These are phyloP conservation scores for Arctocebus calabarensis DNA, from an alignment of 2,797 vertebrate genomes.

Conservation along the genomic window DNA sequence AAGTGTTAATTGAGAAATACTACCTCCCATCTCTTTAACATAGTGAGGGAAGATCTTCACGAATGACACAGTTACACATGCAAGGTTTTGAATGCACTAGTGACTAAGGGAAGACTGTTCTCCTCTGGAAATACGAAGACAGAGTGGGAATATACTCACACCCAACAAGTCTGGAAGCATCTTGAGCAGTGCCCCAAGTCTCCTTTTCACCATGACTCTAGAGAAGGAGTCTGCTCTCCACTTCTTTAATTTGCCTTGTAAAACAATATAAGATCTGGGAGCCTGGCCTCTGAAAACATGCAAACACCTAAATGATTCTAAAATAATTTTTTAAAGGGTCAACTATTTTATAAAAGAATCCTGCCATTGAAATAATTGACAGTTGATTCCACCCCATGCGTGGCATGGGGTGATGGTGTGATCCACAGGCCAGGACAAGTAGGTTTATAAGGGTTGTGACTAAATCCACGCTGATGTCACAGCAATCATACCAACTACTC, in stretches of 20 bases:
- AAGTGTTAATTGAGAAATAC: slow-evolving; percentile 35
- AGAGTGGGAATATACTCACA: neutral
- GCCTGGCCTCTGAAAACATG: neutral
- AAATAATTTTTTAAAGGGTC: neutral
- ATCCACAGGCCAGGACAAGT: rapidly evolving
- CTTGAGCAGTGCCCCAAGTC: neutral
- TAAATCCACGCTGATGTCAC: neutral
- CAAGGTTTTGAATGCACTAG: neutral
- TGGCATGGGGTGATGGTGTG: neutral
- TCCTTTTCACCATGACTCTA: neutral
- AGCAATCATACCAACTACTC: neutral
- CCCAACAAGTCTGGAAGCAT: neutral
- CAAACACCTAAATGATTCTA: slow-evolving; percentile 32
- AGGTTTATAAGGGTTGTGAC: rapidly evolving
- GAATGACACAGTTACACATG: neutral
- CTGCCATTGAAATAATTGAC: neutral
- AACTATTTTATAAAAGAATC: neutral
- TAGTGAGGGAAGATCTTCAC: slow-evolving; percentile 24
- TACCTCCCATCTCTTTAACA: neutral
- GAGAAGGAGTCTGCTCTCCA: neutral
- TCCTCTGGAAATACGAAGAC: slow-evolving; percentile 1
- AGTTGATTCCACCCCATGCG: neutral
- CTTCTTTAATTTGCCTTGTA: slow-evolving; percentile 32
- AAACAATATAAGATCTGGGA: neutral
- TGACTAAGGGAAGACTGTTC: neutral